These are phyloP conservation scores for Tangara arthus DNA, from an alignment of 2,797 vertebrate genomes.

Conservation along the genomic window DNA sequence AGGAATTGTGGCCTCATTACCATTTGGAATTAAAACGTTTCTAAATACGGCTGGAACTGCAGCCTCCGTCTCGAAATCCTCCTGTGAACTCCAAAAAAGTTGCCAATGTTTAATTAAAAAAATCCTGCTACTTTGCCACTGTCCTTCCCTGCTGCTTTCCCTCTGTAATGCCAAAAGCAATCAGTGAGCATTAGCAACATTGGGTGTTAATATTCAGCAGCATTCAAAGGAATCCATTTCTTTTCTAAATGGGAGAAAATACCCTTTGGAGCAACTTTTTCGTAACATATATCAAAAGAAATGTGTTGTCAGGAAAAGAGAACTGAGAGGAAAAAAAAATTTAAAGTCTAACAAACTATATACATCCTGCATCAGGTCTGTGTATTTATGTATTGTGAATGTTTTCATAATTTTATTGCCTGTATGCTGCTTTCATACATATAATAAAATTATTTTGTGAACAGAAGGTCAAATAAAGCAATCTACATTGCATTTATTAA, in stretches of 20 bases:
- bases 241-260: conserved; percentile 45
- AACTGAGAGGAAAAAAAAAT: conserved; percentile 25
- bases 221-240: conserved; percentile 22
- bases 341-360: conserved; percentile 33
- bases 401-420: conserved; percentile 76
- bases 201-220: conserved; percentile 21
- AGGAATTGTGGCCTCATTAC: conserved; percentile 66
- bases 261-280: conserved; percentile 41
- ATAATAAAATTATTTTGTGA: conserved; percentile 84
- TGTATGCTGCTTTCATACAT: conserved; percentile 82
- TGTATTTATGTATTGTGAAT: conserved; percentile 76
- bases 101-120: conserved; percentile 9
- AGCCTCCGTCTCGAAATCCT: background rate
- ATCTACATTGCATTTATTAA: conserved; percentile 68
- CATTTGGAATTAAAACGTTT: conserved; percentile 25
- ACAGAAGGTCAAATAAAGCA: conserved; percentile 61
- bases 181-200: background rate
- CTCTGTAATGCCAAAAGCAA: conserved; percentile 43
- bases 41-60: background rate
- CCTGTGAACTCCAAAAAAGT: conserved; percentile 14
- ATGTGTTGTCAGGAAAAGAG: conserved; percentile 43
- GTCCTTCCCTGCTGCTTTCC: conserved; percentile 30
- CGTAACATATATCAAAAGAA: background rate
- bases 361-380: conserved; percentile 71
- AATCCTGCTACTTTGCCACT: conserved; percentile 12